phyloP scores from a whole-genome alignment of 2,113 vertebrate genomes.

The Callithrix jacchus region DNA sequence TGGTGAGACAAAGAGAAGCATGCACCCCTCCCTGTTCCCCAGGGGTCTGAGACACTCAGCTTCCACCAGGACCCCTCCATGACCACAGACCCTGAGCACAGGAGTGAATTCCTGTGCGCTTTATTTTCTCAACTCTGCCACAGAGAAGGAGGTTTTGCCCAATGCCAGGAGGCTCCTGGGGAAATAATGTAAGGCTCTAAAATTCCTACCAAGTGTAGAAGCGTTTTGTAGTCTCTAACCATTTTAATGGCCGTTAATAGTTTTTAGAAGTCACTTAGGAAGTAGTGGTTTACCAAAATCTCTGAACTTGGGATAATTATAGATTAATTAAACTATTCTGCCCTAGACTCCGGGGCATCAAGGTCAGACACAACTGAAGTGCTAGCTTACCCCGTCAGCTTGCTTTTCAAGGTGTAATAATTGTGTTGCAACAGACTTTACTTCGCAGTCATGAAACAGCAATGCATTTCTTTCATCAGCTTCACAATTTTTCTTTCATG shows the following conservation, averaged over 20 bases:
- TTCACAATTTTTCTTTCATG: conserved; percentile 47
- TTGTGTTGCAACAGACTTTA: conserved; percentile 56
- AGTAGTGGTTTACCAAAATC: conserved; percentile 46
- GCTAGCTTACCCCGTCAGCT: conserved; percentile 50
- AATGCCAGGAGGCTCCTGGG: neutral
- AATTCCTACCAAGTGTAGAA: neutral
- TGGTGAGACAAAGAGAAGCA: neutral
- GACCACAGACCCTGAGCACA: neutral
- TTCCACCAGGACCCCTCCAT: neutral
- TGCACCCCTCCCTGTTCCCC: neutral
- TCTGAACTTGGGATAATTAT: conserved; percentile 61
- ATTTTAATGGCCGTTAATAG: conserved; percentile 28
- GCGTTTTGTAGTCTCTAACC: neutral
- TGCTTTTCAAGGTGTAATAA: conserved; percentile 74
- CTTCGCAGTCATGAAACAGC: conserved; percentile 64
- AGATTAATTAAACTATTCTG: conserved; percentile 48
- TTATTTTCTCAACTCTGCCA: neutral
- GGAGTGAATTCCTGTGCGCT: neutral
- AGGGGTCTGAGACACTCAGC: neutral
- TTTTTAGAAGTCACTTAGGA: conserved; percentile 57
- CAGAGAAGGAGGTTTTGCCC: neutral
- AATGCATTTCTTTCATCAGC: conserved; percentile 56
- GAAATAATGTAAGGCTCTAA: neutral
- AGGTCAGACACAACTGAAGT: neutral
- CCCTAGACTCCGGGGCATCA: neutral